These are phyloP conservation scores for Tubiluchus corallicola DNA, from an alignment of 2,888 invertebrate species.

Conservation along the genomic window DNA sequence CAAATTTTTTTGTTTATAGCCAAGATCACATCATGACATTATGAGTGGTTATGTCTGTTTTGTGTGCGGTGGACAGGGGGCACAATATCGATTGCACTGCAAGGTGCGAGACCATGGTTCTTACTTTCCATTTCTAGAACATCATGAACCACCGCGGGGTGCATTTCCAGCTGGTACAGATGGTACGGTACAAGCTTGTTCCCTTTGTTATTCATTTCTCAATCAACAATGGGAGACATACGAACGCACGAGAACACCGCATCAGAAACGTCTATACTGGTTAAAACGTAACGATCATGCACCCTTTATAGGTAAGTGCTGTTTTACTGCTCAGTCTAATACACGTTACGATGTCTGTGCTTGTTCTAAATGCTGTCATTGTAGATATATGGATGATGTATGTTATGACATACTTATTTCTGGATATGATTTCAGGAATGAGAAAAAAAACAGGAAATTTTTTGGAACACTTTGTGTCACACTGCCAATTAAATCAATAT, in stretches of 20 bases:
- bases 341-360: too few relatives aligned
- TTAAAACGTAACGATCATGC: constrained; percentile 77
- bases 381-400: too few relatives aligned
- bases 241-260: constrained; percentile 64
- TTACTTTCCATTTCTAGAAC: constrained; percentile 76
- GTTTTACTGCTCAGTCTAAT: too few relatives aligned
- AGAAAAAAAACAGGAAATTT: too few relatives aligned
- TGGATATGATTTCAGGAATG: too few relatives aligned
- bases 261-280: constrained; percentile 73
- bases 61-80: background rate
- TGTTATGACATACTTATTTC: too few relatives aligned
- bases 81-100: constrained; percentile 36
- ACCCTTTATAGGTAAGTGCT: constrained; percentile 40
- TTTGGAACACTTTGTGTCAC: too few relatives aligned
- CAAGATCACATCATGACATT: too few relatives aligned
- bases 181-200: constrained; percentile 48
- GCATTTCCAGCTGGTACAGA: constrained; percentile 28
- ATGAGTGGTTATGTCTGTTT: background rate
- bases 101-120: constrained; percentile 40
- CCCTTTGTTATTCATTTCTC: constrained; percentile 64
- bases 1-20: too few relatives aligned
- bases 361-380: too few relatives aligned
- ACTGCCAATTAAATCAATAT: too few relatives aligned
- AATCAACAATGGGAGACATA: constrained; percentile 80
- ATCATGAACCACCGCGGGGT: constrained; percentile 66